Conservation (phyloP, 2,113 vertebrate genomes). For the Saguinus imperator region DNA sequence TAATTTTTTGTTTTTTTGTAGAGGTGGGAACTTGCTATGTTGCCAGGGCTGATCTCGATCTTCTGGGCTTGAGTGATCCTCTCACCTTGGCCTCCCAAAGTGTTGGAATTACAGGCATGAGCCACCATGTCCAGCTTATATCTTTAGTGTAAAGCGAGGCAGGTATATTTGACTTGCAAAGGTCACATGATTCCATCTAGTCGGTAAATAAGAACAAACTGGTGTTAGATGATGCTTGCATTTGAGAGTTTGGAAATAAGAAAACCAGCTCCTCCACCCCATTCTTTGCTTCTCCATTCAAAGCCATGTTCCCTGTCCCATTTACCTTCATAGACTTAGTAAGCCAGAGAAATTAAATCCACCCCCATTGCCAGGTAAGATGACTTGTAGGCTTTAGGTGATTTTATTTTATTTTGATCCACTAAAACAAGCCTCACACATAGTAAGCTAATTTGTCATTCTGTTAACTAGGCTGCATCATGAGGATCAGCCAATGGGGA, state of each 20-base stretch:
- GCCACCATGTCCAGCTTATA: no score
- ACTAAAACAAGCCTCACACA: background rate
- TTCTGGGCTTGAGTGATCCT: no score
- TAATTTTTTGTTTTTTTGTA: no score
- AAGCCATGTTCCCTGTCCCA: background rate
- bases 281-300: background rate
- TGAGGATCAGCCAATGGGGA: background rate
- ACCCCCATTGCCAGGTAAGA: background rate
- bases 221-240: background rate
- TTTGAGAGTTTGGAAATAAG: slow-evolving; percentile 21
- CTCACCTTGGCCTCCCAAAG: no score
- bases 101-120: no score
- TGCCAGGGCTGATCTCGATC: no score
- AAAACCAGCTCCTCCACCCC: background rate
- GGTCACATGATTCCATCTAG: background rate
- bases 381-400: background rate
- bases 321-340: background rate
- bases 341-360: background rate
- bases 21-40: no score
- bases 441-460: background rate
- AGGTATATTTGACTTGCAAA: background rate
- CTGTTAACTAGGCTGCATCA: background rate
- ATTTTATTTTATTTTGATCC: background rate
- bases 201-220: background rate
- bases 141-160: background rate